phyloP scores from a whole-genome alignment of 2,888 invertebrate genomes.

The Pomacea canaliculata region DNA sequence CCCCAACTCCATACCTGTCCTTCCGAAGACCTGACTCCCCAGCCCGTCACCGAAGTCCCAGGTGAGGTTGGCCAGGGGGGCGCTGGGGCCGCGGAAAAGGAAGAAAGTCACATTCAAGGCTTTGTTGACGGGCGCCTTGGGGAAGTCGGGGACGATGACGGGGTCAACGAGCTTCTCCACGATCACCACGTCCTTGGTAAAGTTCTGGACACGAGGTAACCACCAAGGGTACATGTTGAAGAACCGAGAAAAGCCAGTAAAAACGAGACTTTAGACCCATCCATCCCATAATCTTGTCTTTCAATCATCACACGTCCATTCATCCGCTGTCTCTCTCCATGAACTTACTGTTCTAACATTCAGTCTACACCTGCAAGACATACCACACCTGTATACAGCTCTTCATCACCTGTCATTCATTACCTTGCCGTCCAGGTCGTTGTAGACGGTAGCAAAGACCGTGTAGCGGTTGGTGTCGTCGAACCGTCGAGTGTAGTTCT shows the following conservation, averaged over 20 bases:
- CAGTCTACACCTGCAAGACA: no score
- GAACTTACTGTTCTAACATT: no score
- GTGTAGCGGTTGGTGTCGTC: slow-evolving; percentile 33
- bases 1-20: no score
- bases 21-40: no score
- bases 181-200: slow-evolving; percentile 30
- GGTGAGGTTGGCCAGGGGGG: slow-evolving; percentile 35
- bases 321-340: no score
- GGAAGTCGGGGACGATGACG: slow-evolving; percentile 35
- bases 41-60: slow-evolving; percentile 38
- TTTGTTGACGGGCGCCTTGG: slow-evolving; percentile 35
- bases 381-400: no score
- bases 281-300: no score
- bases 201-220: background rate
- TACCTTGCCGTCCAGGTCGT: slow-evolving; percentile 39
- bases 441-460: slow-evolving; percentile 39
- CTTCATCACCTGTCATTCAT: no score
- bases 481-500: slow-evolving; percentile 29
- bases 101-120: slow-evolving; percentile 39
- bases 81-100: slow-evolving; percentile 42
- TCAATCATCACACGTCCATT: no score
- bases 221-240: no score
- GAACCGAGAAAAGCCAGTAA: no score
- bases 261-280: no score
- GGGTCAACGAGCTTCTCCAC: slow-evolving; percentile 43